Conservation (phyloP, 2,113 vertebrate genomes). For the Mirounga angustirostris region DNA sequence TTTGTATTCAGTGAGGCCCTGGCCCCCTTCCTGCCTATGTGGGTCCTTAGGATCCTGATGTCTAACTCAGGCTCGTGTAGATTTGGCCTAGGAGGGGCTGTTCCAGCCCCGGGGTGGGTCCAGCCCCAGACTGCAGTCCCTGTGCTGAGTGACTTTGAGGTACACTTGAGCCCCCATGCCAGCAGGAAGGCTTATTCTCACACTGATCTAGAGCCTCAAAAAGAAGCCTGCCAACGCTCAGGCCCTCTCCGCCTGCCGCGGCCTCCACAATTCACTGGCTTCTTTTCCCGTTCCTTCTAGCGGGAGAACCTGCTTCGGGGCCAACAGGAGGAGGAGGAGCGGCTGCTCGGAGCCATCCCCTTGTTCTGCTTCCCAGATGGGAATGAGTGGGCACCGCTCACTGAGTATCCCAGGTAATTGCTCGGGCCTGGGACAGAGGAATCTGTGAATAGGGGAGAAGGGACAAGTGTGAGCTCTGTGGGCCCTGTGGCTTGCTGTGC, state of each 20-base stretch:
- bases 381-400: slow-evolving; percentile 92
- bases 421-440: neutral
- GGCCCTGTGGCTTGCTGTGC: no score
- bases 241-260: neutral
- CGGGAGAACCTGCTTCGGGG: slow-evolving; percentile 92
- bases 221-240: neutral
- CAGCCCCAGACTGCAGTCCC: neutral
- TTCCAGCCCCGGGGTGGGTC: neutral
- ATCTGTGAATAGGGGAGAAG: neutral
- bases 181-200: neutral
- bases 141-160: neutral
- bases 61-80: neutral
- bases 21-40: neutral
- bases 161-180: neutral
- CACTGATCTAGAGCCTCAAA: neutral
- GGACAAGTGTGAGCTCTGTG: neutral
- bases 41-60: neutral
- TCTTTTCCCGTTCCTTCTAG: slow-evolving; percentile 82
- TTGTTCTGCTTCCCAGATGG: slow-evolving; percentile 98
- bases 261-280: neutral
- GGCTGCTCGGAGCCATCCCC: slow-evolving; percentile 93
- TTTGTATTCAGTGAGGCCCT: neutral
- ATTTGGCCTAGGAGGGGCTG: neutral
- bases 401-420: slow-evolving; percentile 93
- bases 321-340: slow-evolving; percentile 96